Evolutionary conservation across 2,888 invertebrate genomes (phyloP), one percentile per base, ranked within the genome.

Genomic region (Drosophila nr. medialis): DNA sequence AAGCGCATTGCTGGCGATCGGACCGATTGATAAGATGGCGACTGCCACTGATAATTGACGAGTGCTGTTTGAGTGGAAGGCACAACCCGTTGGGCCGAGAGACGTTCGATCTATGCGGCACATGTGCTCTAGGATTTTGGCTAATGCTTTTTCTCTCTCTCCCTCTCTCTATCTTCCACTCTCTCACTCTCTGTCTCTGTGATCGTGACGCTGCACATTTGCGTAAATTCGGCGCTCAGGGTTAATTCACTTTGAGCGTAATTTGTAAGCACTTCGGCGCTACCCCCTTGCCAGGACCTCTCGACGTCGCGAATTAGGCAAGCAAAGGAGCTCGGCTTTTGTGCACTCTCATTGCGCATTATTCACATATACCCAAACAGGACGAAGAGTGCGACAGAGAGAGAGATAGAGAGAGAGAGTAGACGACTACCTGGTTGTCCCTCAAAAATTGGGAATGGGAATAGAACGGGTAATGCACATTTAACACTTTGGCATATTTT

Each of bases 181-280:
- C 21, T 42, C 11, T n/a, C 42, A 11, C 21, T 4, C 13, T 21
- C 42, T 21, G 2, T 21, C 1, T 21, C 3, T 6, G 21, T 21
- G 70, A 80, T 73, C 82, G 72, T 81, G 81, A 83, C 75, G 72
- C 58, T 53, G 64, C 80, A 81, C 72, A 81, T 81, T 81, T 81
- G 81, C 81, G 69, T 81, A 81, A 42, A 42, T 56, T 55, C 58
- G 40, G 36, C 55, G 55, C 55, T 42, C 49, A 66, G 87, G 87
- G 87, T 86, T 84, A 87, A 86, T 75, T 78, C 78, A 68, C 64
- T 76, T 75, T 72, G 76, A 74, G 70, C 81, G 79, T 75, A 87
- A 85, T 84, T 84, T 84, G 86, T 84, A 77, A 86, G 81, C 80
- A 80, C 80, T 86, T 81, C 78, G 64, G 32, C 45, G 49, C 53